phyloP scores from a whole-genome alignment of 2,888 invertebrate genomes.

The Apoderus coryli region DNA sequence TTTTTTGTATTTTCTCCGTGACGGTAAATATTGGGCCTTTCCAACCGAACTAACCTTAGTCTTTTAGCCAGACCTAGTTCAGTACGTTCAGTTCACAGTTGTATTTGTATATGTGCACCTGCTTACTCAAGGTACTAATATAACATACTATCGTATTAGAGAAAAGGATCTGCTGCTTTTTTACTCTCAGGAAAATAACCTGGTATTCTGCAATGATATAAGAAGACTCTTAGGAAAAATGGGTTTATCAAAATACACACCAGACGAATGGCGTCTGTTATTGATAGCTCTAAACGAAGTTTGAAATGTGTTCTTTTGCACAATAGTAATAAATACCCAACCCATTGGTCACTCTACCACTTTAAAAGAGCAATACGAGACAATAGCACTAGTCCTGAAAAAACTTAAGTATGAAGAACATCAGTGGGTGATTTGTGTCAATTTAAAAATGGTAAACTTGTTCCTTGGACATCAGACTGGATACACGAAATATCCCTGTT shows the following conservation, averaged over 20 bases:
- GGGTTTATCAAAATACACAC: constrained; percentile 14
- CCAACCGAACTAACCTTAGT: no score
- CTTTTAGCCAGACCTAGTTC: no score
- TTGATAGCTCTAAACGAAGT: constrained; percentile 13
- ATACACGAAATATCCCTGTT: constrained; percentile 1
- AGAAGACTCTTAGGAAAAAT: constrained; percentile 10
- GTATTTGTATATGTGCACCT: no score
- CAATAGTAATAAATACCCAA: constrained; percentile 19
- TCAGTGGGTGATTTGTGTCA: background rate
- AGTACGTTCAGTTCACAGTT: no score
- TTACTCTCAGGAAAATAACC: constrained; percentile 13
- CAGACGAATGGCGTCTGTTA: constrained; percentile 14
- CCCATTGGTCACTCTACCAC: constrained; percentile 22
- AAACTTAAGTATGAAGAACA: background rate
- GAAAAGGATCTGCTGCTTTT: constrained; percentile 12
- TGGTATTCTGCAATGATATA: constrained; percentile 15
- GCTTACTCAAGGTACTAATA: constrained; percentile 5
- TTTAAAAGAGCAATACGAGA: constrained; percentile 18
- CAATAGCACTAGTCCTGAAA: background rate
- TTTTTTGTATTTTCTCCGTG: no score
- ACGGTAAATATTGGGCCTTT: no score
- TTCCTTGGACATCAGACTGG: background rate
- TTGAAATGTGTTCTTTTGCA: constrained; percentile 17
- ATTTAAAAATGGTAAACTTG: constrained; percentile 1
- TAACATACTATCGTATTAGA: constrained; percentile 9